Evolutionary conservation across 2,113 vertebrate genomes (phyloP), one percentile per base, ranked within the genome.

Genomic region (Rhea pennata): DNA sequence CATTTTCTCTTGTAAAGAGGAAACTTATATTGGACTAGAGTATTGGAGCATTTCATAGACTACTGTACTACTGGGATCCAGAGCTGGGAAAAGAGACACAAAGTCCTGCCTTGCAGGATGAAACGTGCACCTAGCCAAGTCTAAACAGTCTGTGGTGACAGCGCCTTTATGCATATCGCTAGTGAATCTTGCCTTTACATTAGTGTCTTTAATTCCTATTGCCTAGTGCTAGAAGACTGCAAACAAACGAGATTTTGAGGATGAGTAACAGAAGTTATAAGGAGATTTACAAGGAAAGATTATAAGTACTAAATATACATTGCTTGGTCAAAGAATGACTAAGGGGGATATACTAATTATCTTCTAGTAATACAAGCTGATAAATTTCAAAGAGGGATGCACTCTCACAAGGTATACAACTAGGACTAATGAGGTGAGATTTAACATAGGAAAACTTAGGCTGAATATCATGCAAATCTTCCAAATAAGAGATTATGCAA

Each of bases 401-500:
- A 61, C 62, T 58, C 75, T 92, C 74, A 44, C 58, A 36, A 70
- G 50, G 67, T 88, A 76, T 58, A 79, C 76, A 89, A 27, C 80
- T 39, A 51, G 91, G 74, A 89, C 87, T 84, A 96, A 89, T 70
- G 84, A 93, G 71, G 89, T 94, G 71, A 76, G 72, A 83, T 85
- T 76, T 85, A 93, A 93, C 84, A 94, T 87, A 80, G 84, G 62
- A 89, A 96, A 87, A 85, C 1, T 1, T 73, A 70, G 67, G 31
- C 50, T 91, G 40, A 76, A 1, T 93, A 84, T 93, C 50, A 66
- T 53, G 39, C 61, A 80, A 67, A 66, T 80, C 77, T 85, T 85
- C 53, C 64, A 59, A 87, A 70, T 73, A 83, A 81, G 77, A 92
- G 59, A 90, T 93, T 82, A 93, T 70, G 82, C 64, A 80, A 88